Conservation (phyloP, 2,797 vertebrate species). For the Poliocrania exsul region DNA sequence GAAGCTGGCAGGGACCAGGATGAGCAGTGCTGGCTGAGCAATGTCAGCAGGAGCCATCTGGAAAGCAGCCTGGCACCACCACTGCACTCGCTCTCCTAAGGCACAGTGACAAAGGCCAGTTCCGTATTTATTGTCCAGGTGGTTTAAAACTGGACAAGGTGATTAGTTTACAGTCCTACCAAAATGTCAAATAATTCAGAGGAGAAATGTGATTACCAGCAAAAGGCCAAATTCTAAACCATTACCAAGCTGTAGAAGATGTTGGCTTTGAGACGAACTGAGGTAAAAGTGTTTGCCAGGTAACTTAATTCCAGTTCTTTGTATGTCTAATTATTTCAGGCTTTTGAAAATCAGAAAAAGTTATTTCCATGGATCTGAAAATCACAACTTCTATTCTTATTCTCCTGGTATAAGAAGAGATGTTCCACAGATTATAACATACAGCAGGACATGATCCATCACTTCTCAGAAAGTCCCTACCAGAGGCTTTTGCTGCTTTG, state of each 20-base stretch:
- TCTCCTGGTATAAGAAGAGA: background rate
- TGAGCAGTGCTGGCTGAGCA: background rate
- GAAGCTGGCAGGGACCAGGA: background rate
- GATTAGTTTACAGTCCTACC: constrained; percentile 8
- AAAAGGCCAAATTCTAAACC: background rate
- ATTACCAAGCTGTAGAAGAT: background rate
- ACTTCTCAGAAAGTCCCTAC: background rate
- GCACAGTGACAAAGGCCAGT: constrained; percentile 25
- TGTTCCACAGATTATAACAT: background rate
- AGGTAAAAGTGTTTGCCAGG: background rate
- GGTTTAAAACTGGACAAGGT: constrained; percentile 4
- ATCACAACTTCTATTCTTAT: background rate
- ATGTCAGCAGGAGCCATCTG: background rate
- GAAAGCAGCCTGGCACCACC: background rate
- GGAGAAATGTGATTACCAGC: background rate
- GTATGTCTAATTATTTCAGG: too few relatives aligned
- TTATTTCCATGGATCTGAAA: background rate
- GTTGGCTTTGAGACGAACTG: background rate
- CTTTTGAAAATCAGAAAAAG: background rate
- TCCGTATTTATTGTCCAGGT: constrained; percentile 8
- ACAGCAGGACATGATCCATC: background rate
- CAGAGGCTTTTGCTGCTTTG: background rate
- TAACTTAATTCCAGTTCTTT: background rate
- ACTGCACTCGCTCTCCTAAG: background rate
- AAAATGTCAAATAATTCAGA: background rate